phyloP scores from a whole-genome alignment of 2,113 vertebrate genomes.

The Synchiropus splendidus region DNA sequence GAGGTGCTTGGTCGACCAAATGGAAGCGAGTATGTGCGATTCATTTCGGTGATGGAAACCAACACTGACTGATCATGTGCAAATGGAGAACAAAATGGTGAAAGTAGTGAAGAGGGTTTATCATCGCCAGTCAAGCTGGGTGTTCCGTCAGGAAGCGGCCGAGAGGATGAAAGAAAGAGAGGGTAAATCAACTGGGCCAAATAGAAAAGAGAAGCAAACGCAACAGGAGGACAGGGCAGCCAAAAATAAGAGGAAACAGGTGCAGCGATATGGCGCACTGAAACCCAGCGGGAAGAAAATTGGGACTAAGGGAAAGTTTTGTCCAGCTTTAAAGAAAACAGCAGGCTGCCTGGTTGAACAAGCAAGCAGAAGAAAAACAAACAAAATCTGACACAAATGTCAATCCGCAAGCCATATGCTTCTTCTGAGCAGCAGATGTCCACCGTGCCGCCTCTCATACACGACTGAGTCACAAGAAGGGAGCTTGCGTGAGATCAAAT shows the following conservation, averaged over 20 bases:
- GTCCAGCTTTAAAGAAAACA: slow-evolving; percentile 38
- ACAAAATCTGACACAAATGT: slow-evolving; percentile 21
- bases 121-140: slow-evolving; percentile 3
- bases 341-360: slow-evolving; percentile 34
- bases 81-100: slow-evolving; percentile 7
- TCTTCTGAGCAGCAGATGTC: slow-evolving; percentile 38
- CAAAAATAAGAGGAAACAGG: slow-evolving; percentile 59
- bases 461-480: too few species aligned
- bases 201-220: slow-evolving; percentile 20
- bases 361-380: slow-evolving; percentile 41
- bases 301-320: slow-evolving; percentile 43
- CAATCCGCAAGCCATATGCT: slow-evolving; percentile 15
- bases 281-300: slow-evolving; percentile 38
- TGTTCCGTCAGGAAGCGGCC: not conserved
- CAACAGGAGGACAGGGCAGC: slow-evolving; percentile 14
- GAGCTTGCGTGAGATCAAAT: too few species aligned
- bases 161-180: not conserved
- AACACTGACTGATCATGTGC: slow-evolving; percentile 16
- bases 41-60: slow-evolving; percentile 3
- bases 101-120: slow-evolving; percentile 1
- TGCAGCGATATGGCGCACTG: slow-evolving; percentile 50
- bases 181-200: slow-evolving; percentile 14
- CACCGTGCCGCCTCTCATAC: slow-evolving; percentile 12
- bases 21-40: too few species aligned
- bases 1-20: too few species aligned